phyloP scores from a whole-genome alignment of 2,888 invertebrate genomes.

The Eugnorisma glareosa region DNA sequence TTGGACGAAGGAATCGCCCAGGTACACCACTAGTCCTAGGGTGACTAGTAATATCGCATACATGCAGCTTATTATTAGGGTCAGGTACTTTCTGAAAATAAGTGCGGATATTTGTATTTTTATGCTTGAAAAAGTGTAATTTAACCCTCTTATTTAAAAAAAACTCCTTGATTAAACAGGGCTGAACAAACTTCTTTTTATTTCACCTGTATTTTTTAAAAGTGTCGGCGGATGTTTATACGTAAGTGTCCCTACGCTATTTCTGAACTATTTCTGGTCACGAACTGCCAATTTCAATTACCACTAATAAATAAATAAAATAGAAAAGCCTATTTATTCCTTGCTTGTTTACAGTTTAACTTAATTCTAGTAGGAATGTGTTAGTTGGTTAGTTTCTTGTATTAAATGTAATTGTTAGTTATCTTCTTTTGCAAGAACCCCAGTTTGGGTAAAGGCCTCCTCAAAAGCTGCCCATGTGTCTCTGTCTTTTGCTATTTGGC shows the following conservation, averaged over 20 bases:
- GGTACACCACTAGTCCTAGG: constrained; percentile 92
- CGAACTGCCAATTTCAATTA: too few relatives aligned
- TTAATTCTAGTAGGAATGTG: too few relatives aligned
- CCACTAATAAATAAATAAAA: too few relatives aligned
- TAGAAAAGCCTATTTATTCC: too few relatives aligned
- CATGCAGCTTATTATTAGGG: constrained; percentile 92
- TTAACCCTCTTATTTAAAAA: neutral
- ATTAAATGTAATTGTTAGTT: too few relatives aligned
- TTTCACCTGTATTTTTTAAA: neutral
- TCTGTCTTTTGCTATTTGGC: too few relatives aligned
- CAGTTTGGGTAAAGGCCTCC: too few relatives aligned
- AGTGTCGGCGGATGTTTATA: neutral
- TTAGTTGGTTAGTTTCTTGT: too few relatives aligned
- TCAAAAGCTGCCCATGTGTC: too few relatives aligned
- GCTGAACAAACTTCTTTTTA: neutral
- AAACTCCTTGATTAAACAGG: neutral
- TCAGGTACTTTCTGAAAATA: constrained; percentile 89
- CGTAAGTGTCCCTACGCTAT: neutral
- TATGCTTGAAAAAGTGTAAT: neutral
- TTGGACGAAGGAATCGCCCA: constrained; percentile 90
- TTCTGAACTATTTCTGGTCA: neutral
- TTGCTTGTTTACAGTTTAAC: too few relatives aligned
- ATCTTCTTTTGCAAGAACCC: too few relatives aligned
- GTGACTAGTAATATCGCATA: constrained; percentile 93
- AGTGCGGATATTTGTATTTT: neutral